Percentiles rank a stretch among this genome's conserved stretches.
Evolutionary conservation across 2,888 invertebrate species (phyloP).

Genomic region (Heteromyza rotundicornis): DNA sequence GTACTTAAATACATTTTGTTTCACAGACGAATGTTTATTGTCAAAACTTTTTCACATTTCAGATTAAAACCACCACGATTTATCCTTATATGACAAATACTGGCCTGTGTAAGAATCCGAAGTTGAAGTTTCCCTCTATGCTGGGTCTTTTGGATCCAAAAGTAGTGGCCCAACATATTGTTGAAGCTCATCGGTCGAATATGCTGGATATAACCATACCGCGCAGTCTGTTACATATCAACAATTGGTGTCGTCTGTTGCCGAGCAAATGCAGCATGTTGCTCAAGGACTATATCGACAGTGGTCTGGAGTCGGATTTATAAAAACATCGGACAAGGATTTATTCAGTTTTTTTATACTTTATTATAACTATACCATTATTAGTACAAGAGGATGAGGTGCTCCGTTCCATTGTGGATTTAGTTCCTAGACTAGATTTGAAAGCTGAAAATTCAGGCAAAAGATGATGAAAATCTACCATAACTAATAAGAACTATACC

Average conservation of each 20-base stretch:
- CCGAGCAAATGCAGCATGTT: conserved; percentile 66
- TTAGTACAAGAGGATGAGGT: too few species aligned
- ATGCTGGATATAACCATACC: conserved; percentile 71
- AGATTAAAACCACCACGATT: conserved; percentile 80
- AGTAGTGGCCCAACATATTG: conserved; percentile 71
- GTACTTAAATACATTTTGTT: conserved; percentile 33
- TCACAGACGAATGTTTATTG: background rate
- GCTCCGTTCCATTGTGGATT: too few species aligned
- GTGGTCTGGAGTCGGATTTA: conserved; percentile 69
- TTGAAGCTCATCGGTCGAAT: conserved; percentile 72
- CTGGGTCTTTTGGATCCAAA: conserved; percentile 72
- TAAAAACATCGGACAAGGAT: background rate
- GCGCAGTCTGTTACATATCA: conserved; percentile 66
- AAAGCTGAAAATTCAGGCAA: too few species aligned
- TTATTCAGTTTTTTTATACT: too few species aligned
- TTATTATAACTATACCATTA: too few species aligned
- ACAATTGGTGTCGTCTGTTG: conserved; percentile 67
- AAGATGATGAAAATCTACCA: too few species aligned
- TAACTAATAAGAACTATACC: too few species aligned
- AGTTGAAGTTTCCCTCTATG: conserved; percentile 73
- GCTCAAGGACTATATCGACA: conserved; percentile 72
- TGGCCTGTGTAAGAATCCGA: conserved; percentile 79
- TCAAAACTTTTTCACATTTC: conserved; percentile 26
- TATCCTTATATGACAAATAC: conserved; percentile 90
- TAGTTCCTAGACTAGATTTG: too few species aligned